These are phyloP conservation scores for Solea senegalensis DNA, from an alignment of 2,113 vertebrate species.

Conservation along the genomic window DNA sequence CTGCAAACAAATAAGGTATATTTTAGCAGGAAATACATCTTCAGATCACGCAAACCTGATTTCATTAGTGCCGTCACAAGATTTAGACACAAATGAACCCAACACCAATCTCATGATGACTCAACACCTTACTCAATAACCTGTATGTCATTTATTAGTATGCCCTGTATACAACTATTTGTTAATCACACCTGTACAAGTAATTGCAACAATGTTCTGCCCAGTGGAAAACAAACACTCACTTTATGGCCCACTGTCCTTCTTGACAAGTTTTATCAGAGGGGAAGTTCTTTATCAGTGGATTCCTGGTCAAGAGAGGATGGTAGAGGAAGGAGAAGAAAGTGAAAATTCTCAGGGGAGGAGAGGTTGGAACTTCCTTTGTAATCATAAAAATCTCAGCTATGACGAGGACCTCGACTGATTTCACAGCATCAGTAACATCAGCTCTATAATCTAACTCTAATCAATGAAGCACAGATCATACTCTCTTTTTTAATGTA, in stretches of 20 bases:
- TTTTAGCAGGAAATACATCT: no score
- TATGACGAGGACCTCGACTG: background rate
- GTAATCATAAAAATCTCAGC: slow-evolving; percentile 63
- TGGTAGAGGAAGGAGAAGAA: slow-evolving; percentile 47
- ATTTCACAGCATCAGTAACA: background rate
- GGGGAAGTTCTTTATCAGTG: slow-evolving; percentile 69
- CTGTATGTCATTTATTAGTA: background rate
- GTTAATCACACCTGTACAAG: background rate
- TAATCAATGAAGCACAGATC: background rate
- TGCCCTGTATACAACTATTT: background rate
- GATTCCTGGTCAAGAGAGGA: slow-evolving; percentile 44
- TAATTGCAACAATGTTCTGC: background rate
- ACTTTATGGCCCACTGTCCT: slow-evolving; percentile 52
- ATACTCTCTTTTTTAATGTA: background rate
- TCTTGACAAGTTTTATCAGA: slow-evolving; percentile 46
- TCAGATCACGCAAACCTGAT: background rate
- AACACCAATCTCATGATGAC: background rate
- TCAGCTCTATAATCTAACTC: background rate
- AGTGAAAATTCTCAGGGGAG: slow-evolving; percentile 39
- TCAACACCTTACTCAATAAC: background rate
- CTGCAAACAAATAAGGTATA: no score
- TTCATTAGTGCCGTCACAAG: background rate
- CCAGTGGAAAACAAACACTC: slow-evolving; percentile 11
- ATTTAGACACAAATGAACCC: background rate
- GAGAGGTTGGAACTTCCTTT: slow-evolving; percentile 46